A percentile compares a stretch with the other conserved stretches of the same genome.
Conservation (phyloP, 2,888 invertebrate genomes). For the Lycocerus yunnanus region DNA sequence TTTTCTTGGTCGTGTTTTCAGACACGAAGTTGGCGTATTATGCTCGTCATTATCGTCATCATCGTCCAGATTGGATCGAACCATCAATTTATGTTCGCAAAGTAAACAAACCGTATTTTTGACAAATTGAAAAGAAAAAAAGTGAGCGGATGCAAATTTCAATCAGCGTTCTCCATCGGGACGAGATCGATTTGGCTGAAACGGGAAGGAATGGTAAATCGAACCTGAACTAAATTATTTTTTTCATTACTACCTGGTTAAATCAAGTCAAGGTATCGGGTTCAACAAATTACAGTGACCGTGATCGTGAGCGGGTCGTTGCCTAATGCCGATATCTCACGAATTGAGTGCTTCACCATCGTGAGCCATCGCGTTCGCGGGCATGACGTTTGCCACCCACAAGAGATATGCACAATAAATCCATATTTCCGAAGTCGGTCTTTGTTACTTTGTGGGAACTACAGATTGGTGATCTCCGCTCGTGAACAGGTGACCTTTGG, state of each 20-base stretch:
- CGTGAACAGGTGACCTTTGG: constrained; percentile 40
- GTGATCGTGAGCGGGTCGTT: constrained; percentile 53
- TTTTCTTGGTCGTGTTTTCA: background rate
- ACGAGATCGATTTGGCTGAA: background rate
- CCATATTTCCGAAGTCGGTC: constrained; percentile 49
- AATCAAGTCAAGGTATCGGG: constrained; percentile 48
- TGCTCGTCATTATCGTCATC: constrained; percentile 11
- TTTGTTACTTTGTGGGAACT: constrained; percentile 49
- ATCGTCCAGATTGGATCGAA: constrained; percentile 31
- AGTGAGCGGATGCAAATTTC: background rate
- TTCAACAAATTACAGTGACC: constrained; percentile 54
- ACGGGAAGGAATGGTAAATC: constrained; percentile 8
- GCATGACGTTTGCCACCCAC: constrained; percentile 55
- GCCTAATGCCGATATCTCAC: constrained; percentile 54
- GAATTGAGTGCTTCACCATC: constrained; percentile 44
- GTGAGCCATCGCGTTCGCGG: constrained; percentile 47
- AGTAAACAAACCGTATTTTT: background rate
- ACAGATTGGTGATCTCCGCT: constrained; percentile 40
- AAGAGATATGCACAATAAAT: constrained; percentile 53
- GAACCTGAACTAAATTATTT: constrained; percentile 45
- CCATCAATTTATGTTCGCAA: background rate
- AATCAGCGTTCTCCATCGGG: background rate
- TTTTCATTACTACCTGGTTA: constrained; percentile 49
- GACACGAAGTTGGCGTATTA: constrained; percentile 20
- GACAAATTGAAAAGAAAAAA: background rate